phyloP scores from a whole-genome alignment of 92 coral and sea anemone species.

The Galaxea fascicularis region DNA sequence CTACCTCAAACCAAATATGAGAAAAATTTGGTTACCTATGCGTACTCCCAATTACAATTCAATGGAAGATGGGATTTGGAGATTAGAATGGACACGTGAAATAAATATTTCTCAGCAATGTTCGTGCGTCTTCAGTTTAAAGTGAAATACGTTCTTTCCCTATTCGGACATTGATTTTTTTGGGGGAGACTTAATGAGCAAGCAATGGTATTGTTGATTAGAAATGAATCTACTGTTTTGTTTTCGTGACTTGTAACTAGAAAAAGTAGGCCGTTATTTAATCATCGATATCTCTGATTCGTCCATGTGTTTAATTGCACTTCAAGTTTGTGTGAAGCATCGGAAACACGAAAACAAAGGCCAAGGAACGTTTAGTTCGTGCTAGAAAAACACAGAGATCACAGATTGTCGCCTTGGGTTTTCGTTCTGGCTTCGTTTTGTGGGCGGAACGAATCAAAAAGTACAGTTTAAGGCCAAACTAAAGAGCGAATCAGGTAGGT shows the following conservation, averaged over 20 bases:
- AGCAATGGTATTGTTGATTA: neutral
- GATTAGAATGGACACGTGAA: neutral
- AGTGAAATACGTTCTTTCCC: neutral
- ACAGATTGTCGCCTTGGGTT: neutral
- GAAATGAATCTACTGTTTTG: neutral
- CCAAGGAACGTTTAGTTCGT: conserved; percentile 1
- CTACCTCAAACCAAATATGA: neutral
- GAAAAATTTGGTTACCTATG: neutral
- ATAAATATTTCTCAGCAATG: neutral
- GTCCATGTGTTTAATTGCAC: neutral
- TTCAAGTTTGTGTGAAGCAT: conserved; percentile 9
- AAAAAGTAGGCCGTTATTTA: neutral
- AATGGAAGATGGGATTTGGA: neutral
- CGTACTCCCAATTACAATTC: neutral
- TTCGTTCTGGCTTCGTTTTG: neutral
- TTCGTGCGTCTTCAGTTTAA: neutral
- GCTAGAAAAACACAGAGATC: neutral
- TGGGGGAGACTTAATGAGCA: neutral
- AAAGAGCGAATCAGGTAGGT: neutral
- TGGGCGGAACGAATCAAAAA: neutral
- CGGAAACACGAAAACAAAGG: conserved; percentile 15
- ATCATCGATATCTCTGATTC: neutral
- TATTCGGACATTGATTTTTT: neutral
- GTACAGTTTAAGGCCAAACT: neutral
- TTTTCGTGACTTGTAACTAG: conserved; percentile 3